phyloP scores from a whole-genome alignment of 92 coral and sea anemone species.

The Porites rus region DNA sequence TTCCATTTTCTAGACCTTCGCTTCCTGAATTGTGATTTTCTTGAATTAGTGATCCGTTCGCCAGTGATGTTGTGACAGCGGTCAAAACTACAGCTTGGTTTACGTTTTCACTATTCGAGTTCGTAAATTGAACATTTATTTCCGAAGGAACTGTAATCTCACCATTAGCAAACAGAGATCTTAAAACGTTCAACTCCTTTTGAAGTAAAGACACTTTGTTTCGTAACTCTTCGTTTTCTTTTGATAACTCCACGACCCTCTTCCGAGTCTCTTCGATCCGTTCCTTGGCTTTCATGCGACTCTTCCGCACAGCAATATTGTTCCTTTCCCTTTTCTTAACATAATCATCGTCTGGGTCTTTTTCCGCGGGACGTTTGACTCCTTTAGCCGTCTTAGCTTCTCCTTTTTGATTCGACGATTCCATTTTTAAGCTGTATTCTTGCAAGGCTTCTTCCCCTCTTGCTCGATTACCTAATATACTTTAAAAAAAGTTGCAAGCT shows the following conservation, averaged over 20 bases:
- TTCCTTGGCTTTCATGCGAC: conserved; percentile 96
- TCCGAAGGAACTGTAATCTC: conserved; percentile 80
- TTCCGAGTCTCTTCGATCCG: conserved; percentile 91
- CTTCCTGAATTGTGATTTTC: conserved; percentile 14
- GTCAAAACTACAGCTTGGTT: conserved; percentile 42
- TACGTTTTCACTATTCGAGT: conserved; percentile 23
- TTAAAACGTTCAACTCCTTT: conserved; percentile 95
- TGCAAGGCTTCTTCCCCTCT: neutral
- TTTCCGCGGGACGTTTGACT: conserved; percentile 2
- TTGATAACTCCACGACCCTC: conserved; percentile 81
- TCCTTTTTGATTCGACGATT: conserved; percentile 25
- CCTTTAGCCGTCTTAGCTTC: conserved; percentile 35
- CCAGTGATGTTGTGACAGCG: conserved; percentile 40
- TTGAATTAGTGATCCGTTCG: conserved; percentile 32
- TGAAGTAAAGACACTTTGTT: conserved; percentile 92
- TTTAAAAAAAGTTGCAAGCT: conserved; percentile 28
- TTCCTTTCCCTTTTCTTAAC: conserved; percentile 89
- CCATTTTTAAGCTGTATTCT: conserved; percentile 18
- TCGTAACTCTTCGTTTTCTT: conserved; percentile 92
- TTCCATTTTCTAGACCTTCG: conserved; percentile 43
- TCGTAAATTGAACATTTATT: conserved; percentile 83
- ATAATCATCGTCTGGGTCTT: conserved; percentile 66
- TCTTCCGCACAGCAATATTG: conserved; percentile 96
- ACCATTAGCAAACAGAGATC: conserved; percentile 96
- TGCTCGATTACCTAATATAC: conserved; percentile 31